These are phyloP conservation scores for Temnothorax ravouxi DNA, from an alignment of 2,888 invertebrate genomes.

Conservation along the genomic window DNA sequence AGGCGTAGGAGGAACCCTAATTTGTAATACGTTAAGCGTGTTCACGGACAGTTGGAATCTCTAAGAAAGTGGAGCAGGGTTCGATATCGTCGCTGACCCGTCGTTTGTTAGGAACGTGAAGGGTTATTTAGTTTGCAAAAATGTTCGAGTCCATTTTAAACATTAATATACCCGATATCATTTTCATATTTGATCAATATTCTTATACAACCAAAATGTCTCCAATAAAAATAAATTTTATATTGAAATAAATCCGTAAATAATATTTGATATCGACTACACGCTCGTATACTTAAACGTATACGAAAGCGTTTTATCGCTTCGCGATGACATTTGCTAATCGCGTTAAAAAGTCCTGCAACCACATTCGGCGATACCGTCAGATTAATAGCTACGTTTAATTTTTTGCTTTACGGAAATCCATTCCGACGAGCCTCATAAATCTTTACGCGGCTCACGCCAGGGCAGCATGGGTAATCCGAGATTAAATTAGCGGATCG, in stretches of 20 bases:
- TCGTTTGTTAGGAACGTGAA: background rate
- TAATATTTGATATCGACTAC: background rate
- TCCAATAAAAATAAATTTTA: background rate
- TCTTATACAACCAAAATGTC: background rate
- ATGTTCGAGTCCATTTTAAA: background rate
- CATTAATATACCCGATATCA: background rate
- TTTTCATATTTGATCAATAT: background rate
- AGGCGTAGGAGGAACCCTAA: conserved; percentile 29
- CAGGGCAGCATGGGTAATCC: conserved; percentile 11
- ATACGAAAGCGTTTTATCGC: background rate
- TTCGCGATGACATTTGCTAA: background rate
- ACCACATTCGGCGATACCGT: background rate
- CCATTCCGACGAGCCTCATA: conserved; percentile 26
- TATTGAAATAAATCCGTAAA: background rate
- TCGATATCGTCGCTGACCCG: background rate
- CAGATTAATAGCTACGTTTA: conserved; percentile 40
- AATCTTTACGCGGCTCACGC: conserved; percentile 45
- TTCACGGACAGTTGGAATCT: conserved; percentile 42
- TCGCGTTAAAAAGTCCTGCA: conserved; percentile 8
- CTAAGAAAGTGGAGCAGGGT: background rate
- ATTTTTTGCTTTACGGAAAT: conserved; percentile 22
- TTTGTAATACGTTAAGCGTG: conserved; percentile 30
- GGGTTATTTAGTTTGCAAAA: background rate
- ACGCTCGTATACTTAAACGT: background rate
- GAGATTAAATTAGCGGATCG: conserved; percentile 51